Evolutionary conservation across 2,797 vertebrate species (phyloP).

Genomic region (Brotula barbata): DNA sequence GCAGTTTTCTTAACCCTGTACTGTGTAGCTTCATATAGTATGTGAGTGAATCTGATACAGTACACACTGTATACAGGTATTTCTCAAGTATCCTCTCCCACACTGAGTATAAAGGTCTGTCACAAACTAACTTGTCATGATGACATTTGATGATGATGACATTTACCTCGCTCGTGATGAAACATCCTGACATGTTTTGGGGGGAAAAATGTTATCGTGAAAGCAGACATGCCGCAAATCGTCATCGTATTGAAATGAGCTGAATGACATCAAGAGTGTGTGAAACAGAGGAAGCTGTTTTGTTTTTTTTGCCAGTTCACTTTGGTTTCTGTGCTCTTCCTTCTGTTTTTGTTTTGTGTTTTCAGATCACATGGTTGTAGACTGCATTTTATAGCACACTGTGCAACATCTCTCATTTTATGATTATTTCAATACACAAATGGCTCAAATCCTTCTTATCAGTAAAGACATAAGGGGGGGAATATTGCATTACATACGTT

Average conservation of each 20-base stretch:
- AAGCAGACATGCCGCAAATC: conserved; percentile 21
- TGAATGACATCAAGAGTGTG: background rate
- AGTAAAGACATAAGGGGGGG: too few species aligned
- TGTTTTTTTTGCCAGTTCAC: conserved; percentile 28
- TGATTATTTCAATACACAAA: too few species aligned
- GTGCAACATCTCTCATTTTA: conserved; percentile 13
- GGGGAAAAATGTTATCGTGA: conserved; percentile 62
- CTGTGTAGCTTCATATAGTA: too few species aligned
- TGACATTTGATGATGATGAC: background rate
- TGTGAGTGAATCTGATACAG: too few species aligned
- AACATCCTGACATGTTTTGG: background rate
- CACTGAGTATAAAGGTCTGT: too few species aligned
- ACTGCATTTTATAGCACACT: background rate
- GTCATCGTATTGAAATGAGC: conserved; percentile 4
- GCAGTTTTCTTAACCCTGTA: too few species aligned
- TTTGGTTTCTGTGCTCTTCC: conserved; percentile 40
- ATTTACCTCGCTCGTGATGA: background rate
- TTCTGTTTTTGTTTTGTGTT: conserved; percentile 20
- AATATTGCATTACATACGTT: too few species aligned
- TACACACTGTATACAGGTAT: too few species aligned
- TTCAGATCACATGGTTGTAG: conserved; percentile 37
- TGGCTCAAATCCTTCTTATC: too few species aligned
- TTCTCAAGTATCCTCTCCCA: too few species aligned
- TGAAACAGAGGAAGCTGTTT: conserved; percentile 39
- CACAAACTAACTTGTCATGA: too few species aligned